phyloP scores from a whole-genome alignment of 2,888 invertebrate genomes.

The Calameuta pallipes region DNA sequence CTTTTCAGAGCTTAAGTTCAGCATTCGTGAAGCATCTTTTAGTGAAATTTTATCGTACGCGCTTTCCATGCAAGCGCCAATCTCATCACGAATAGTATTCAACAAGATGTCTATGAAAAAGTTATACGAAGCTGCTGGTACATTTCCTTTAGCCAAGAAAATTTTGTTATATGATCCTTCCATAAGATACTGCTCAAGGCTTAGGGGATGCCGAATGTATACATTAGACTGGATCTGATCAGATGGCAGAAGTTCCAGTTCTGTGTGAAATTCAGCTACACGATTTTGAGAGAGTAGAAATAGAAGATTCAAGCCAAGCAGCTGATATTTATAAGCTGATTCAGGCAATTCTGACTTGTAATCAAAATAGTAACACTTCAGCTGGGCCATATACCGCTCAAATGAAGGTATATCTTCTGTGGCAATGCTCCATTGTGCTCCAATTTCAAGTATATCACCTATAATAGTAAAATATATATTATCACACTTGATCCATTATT shows the following conservation, averaged over 20 bases:
- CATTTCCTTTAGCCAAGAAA: conserved; percentile 83
- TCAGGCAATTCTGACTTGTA: conserved; percentile 84
- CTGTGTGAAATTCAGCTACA: conserved; percentile 98
- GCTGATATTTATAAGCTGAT: conserved; percentile 93
- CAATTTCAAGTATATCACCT: conserved; percentile 93
- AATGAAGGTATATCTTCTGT: conserved; percentile 94
- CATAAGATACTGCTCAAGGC: conserved; percentile 98
- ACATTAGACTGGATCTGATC: conserved; percentile 93
- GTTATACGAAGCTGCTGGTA: conserved; percentile 95
- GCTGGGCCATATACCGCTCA: conserved; percentile 96
- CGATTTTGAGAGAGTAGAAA: conserved; percentile 95
- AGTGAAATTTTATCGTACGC: conserved; percentile 92
- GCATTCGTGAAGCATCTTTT: conserved; percentile 87
- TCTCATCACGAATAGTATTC: conserved; percentile 96
- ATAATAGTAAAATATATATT: conserved; percentile 38
- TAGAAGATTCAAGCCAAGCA: conserved; percentile 93
- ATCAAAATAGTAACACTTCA: conserved; percentile 98
- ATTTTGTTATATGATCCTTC: conserved; percentile 99
- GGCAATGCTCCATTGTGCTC: conserved; percentile 95
- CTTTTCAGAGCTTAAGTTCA: conserved; percentile 84
- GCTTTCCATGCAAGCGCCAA: conserved; percentile 95
- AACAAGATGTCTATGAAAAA: conserved; percentile 96
- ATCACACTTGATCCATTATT: neutral
- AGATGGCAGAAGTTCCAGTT: conserved; percentile 91
- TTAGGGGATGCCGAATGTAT: conserved; percentile 94